Conservation (phyloP, 2,888 invertebrate genomes). For the Conops quadrifasciatus region DNA sequence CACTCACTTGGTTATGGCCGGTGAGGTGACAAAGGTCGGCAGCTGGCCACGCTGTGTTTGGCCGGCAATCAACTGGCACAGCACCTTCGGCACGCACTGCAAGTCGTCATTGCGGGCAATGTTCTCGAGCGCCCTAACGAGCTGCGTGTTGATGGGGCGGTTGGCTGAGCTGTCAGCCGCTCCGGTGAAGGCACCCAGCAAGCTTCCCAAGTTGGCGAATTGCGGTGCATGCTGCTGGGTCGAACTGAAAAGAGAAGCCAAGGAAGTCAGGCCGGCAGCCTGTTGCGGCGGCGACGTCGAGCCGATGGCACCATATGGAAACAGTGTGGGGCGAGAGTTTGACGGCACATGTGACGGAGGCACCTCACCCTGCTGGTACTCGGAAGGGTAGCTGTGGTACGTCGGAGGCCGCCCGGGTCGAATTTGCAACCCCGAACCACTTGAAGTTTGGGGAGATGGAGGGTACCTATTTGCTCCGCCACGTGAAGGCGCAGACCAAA, state of each 20-base stretch:
- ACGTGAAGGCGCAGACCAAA: conserved; percentile 41
- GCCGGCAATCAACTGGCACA: conserved; percentile 78
- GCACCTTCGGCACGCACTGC: conserved; percentile 80
- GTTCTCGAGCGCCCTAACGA: conserved; percentile 68
- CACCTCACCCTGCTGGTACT: conserved; percentile 34
- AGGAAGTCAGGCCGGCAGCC: conserved; percentile 50
- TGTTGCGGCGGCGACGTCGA: conserved; percentile 40
- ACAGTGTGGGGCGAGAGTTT: conserved; percentile 40
- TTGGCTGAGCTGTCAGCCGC: conserved; percentile 28
- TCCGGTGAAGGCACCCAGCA: conserved; percentile 55
- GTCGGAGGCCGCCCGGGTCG: neutral
- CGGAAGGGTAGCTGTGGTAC: conserved; percentile 1
- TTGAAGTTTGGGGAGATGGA: conserved; percentile 5
- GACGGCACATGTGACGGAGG: conserved; percentile 41
- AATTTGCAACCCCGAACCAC: too few species aligned
- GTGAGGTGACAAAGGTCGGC: conserved; percentile 62
- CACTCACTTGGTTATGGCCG: conserved; percentile 63
- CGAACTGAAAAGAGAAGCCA: conserved; percentile 53
- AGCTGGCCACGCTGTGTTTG: conserved; percentile 62
- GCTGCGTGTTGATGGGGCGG: conserved; percentile 60
- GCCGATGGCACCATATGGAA: conserved; percentile 43
- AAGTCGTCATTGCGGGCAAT: conserved; percentile 78
- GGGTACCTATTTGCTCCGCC: conserved; percentile 14
- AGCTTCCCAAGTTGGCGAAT: conserved; percentile 60
- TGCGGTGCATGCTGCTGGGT: conserved; percentile 61